Evolutionary conservation across 2,888 invertebrate genomes (phyloP), one percentile per base, ranked within the genome.

Genomic region (Mellilla xanthometata): DNA sequence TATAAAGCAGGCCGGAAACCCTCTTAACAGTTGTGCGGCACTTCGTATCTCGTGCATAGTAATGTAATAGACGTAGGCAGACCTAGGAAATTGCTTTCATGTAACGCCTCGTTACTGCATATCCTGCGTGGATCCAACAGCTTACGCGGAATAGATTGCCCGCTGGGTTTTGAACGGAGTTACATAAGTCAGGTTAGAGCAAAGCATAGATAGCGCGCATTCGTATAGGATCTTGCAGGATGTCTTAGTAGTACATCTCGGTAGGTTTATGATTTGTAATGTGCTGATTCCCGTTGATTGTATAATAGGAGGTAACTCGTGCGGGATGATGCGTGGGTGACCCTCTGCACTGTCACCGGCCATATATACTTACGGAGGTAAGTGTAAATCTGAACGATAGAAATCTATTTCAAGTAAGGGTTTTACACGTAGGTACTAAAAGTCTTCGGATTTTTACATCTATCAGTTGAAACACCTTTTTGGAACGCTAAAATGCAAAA

Each of bases 261-360:
- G 42, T 50, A 48, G 32, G 34, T 48, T 54, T 49, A 47, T 55
- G 39, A 31, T 70, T 66, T 72, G 66, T 68, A 60, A 68, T 64
- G 81, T 73, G 85, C 76, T 82, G 84, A 87, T 85, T 86, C 76
- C 77, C 64, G 68, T 76, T 85, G 85, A 87, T 88, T 87, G 84
- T 82, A 81, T 87, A 87, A 88, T 87, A 59, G 82, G 78, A 64
- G 66, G 60, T 64, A 67, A 69, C 78, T 76, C 76, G 83, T 77
- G 81, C 81, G 71, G 62, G 61, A 63, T 61, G 67, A 65, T 79
- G 86, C 83, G 87, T 87, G 85, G 87, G 86, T 74, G 85, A 72
- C 84, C 81, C 82, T 77, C 72, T 72, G 79, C 81, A 76, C 62
- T 76, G 72, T 60, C 68, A 13, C 69, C 60, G 62, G n/a, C n/a